A percentile compares a stretch with the other conserved stretches of the same genome.
phyloP scores from a whole-genome alignment of 2,113 vertebrate species.

The Pelecanoides urinatrix region DNA sequence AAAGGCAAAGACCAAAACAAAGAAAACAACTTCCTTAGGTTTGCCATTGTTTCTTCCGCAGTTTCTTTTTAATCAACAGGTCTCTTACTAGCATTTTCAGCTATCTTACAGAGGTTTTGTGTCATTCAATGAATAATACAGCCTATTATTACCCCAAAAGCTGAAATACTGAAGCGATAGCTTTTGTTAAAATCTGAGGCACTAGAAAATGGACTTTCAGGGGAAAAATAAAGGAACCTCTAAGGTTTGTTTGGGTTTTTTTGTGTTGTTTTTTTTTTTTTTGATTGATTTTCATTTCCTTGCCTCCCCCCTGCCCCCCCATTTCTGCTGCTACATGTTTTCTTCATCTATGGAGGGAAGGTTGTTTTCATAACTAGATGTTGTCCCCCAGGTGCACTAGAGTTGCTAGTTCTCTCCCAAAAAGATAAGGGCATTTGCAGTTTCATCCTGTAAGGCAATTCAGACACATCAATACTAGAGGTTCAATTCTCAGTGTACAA shows the following conservation, averaged over 20 bases:
- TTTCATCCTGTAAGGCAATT: background rate
- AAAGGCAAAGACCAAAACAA: background rate
- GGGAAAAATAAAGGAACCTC: background rate
- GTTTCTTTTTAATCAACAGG: background rate
- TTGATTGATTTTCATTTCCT: background rate
- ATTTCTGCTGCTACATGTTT: fast-evolving
- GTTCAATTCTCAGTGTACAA: background rate
- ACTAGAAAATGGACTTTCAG: background rate
- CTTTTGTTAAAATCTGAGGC: background rate
- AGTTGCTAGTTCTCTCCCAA: background rate
- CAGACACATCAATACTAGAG: background rate
- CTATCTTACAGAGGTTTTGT: background rate
- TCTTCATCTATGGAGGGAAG: background rate
- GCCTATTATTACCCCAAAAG: background rate
- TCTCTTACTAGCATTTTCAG: background rate
- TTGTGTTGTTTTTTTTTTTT: background rate
- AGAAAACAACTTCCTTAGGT: background rate
- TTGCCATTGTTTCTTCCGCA: background rate
- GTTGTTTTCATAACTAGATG: background rate
- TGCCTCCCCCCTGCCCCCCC: fast-evolving
- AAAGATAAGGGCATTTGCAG: background rate
- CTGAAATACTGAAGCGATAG: background rate
- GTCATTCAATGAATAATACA: background rate
- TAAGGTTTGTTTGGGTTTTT: background rate
- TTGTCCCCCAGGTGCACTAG: background rate